phyloP scores from a whole-genome alignment of 2,888 invertebrate genomes.

The Cataglyphis albicans region DNA sequence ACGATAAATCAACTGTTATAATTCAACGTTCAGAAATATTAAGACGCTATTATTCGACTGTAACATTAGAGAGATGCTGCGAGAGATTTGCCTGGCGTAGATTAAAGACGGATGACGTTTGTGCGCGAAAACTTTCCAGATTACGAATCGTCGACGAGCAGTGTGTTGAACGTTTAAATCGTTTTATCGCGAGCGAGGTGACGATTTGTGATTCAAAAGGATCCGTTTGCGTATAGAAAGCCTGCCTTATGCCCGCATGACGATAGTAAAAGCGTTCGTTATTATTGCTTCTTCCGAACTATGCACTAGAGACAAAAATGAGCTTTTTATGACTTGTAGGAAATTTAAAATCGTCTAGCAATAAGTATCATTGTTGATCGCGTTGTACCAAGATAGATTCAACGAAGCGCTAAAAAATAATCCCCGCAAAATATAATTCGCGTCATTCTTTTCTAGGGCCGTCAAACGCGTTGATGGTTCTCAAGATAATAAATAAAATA shows the following conservation, averaged over 20 bases:
- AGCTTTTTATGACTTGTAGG: not conserved
- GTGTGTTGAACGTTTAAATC: slow-evolving; percentile 16
- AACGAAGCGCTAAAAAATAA: not conserved
- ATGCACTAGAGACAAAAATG: no score
- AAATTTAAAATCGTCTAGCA: slow-evolving; percentile 23
- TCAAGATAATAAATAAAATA: not conserved
- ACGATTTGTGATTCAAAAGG: not conserved
- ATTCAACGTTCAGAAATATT: not conserved
- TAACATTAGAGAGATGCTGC: not conserved
- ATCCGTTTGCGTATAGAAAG: not conserved
- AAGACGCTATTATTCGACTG: slow-evolving; percentile 3
- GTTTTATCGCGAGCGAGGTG: slow-evolving; percentile 22
- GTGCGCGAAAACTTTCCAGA: slow-evolving; percentile 40
- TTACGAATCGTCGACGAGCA: slow-evolving; percentile 16
- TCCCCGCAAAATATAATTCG: not conserved
- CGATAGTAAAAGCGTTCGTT: slow-evolving; percentile 3
- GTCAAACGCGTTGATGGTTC: slow-evolving; percentile 13
- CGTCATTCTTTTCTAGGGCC: not conserved
- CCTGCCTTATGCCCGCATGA: not conserved
- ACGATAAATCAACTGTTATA: not conserved
- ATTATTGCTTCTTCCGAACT: slow-evolving; percentile 5
- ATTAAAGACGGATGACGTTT: slow-evolving; percentile 33
- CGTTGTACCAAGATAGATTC: not conserved
- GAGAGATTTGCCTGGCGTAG: slow-evolving; percentile 12
- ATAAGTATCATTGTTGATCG: not conserved